phyloP scores from a whole-genome alignment of 2,113 vertebrate genomes.

The Notothenia coriiceps region DNA sequence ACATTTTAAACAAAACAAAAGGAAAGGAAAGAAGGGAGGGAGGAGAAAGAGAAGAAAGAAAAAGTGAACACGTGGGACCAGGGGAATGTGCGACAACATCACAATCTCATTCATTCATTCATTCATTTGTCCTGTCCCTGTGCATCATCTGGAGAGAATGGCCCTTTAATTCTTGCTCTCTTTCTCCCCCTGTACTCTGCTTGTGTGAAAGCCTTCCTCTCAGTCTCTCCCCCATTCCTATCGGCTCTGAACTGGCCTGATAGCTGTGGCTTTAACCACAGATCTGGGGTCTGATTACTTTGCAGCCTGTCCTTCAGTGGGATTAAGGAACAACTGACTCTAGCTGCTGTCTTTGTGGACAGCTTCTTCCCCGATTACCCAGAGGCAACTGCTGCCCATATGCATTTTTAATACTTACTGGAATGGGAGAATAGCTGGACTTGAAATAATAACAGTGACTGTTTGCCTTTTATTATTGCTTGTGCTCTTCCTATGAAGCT shows the following conservation, averaged over 20 bases:
- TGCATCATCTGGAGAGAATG: slow-evolving; percentile 59
- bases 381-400: slow-evolving; percentile 19
- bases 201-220: slow-evolving; percentile 29
- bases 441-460: slow-evolving; percentile 12
- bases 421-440: slow-evolving; percentile 3
- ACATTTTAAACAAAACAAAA: slow-evolving; percentile 85
- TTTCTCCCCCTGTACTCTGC: slow-evolving; percentile 1
- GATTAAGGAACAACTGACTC: slow-evolving; percentile 50
- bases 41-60: slow-evolving; percentile 52
- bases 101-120: slow-evolving; percentile 79
- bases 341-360: slow-evolving; percentile 34
- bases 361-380: slow-evolving; percentile 18
- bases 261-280: slow-evolving; percentile 57
- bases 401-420: slow-evolving; percentile 15
- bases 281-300: slow-evolving; percentile 70
- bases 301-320: slow-evolving; percentile 35
- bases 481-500: slow-evolving; percentile 11
- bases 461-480: slow-evolving; percentile 42
- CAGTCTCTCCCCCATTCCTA: slow-evolving; percentile 26
- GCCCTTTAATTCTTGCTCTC: slow-evolving; percentile 52
- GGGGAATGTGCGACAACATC: slow-evolving; percentile 80
- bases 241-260: slow-evolving; percentile 39
- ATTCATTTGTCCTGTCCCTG: slow-evolving; percentile 56
- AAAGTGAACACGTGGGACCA: slow-evolving; percentile 64
- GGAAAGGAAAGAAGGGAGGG: slow-evolving; percentile 56